Evolutionary conservation across 2,888 invertebrate species (phyloP), one percentile per base, ranked within the genome.

Genomic region (Drosophila buzzatii): DNA sequence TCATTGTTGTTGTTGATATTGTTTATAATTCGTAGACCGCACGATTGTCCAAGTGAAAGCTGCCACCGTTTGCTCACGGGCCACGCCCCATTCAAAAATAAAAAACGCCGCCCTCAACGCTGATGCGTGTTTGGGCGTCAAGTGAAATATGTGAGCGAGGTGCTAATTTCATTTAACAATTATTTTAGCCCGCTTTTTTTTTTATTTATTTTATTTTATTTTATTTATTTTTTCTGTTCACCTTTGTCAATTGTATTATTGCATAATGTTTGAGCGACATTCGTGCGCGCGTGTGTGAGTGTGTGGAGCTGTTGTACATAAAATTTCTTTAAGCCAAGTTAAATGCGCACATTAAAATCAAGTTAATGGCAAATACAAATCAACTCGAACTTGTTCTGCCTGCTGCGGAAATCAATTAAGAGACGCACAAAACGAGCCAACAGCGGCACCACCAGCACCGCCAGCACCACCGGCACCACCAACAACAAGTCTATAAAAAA

Each of bases 111-210:
- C 83, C 83, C 73, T 73, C 73, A 57, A 52, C 7, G 62, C 63
- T 31, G 61, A 51, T 56, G 67, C 66, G 58, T 65, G 64, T 65
- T 57, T 49, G 61, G 49, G 60, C 23, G 60, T 53, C 53, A 53
- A 39, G 53, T 27, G 16, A 20, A 42, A 61, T 79, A 88, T 91
- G 91, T 91, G 91, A 88, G 84, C 74, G 70, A 91, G 90, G 91
- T 91, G 91, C 89, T 91, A 91, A 91, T 91, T 90, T 76, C 64
- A 72, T 62, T 82, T 87, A 73, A 69, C 71, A 71, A 79, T 72
- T 76, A 65, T 71, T 72, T 73, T 51, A 58, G 33, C 23, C 8
- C 41, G 41, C n/a, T 41, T 41, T 39, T 39, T 39, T n/a, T n/a
- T n/a, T n/a, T 23, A 23, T 23, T 23, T 23, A 23, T 23, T 23